A percentile compares a stretch with the other conserved stretches of the same genome.
phyloP scores from a whole-genome alignment of 2,888 invertebrate species.

The Morpho deidamia region DNA sequence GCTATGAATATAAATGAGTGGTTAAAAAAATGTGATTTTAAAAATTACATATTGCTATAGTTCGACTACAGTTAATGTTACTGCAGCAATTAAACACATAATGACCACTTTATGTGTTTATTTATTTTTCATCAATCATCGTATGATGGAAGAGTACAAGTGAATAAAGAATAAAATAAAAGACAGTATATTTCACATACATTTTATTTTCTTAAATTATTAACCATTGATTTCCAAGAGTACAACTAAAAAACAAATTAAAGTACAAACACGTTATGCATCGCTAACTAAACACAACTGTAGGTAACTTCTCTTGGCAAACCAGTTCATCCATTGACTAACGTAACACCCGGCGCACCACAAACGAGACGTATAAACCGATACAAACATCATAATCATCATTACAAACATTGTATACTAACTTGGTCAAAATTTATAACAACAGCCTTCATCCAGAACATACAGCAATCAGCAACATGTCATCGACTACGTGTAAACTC shows the following conservation, averaged over 20 bases:
- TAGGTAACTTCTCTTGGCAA: slow-evolving; percentile 79
- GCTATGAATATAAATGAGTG: no score
- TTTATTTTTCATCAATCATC: no score
- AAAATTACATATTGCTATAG: no score
- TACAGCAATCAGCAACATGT: slow-evolving; percentile 65
- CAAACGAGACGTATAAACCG: slow-evolving; percentile 51
- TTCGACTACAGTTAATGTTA: no score
- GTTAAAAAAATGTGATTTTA: no score
- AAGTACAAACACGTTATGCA: slow-evolving; percentile 79
- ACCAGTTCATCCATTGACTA: slow-evolving; percentile 71
- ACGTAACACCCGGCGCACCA: slow-evolving; percentile 64
- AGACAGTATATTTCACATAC: slow-evolving; percentile 68
- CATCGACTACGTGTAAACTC: slow-evolving; percentile 61
- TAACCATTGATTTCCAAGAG: slow-evolving; percentile 79
- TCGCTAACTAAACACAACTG: slow-evolving; percentile 77
- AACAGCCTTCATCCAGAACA: slow-evolving; percentile 66
- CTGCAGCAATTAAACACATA: no score
- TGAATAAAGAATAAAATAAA: slow-evolving; percentile 28
- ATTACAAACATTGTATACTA: slow-evolving; percentile 45
- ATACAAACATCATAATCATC: slow-evolving; percentile 42
- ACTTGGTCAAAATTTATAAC: slow-evolving; percentile 59
- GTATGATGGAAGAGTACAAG: no score
- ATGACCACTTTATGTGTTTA: no score
- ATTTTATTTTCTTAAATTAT: slow-evolving; percentile 79
- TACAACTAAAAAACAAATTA: slow-evolving; percentile 79